Conservation (phyloP, 2,113 vertebrate genomes). For the Spheniscus mendiculus region DNA sequence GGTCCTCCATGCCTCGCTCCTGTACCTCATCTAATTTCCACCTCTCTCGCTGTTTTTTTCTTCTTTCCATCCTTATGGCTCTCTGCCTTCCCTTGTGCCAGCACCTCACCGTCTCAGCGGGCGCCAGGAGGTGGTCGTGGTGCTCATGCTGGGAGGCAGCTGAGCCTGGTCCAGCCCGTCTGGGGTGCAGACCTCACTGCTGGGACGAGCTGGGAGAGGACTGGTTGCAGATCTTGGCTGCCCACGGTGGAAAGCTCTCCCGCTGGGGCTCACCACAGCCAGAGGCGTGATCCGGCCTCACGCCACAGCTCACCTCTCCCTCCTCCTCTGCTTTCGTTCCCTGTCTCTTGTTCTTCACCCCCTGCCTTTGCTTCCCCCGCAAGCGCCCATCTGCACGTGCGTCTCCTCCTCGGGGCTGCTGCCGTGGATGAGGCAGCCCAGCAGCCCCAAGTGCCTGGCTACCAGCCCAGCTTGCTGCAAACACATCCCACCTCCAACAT, state of each 20-base stretch:
- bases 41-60: accelerated
- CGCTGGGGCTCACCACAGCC: neutral
- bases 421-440: neutral
- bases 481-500: neutral
- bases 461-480: neutral
- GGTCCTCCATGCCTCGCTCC: accelerated
- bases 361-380: neutral
- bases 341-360: neutral
- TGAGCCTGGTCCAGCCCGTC: accelerated
- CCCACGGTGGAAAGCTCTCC: neutral
- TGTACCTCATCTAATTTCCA: neutral
- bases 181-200: neutral
- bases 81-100: neutral
- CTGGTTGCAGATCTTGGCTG: neutral
- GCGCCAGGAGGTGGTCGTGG: neutral
- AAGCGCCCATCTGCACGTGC: accelerated
- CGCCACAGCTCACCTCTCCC: neutral
- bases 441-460: neutral
- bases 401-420: neutral
- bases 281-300: neutral
- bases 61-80: neutral
- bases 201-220: neutral
- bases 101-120: accelerated
- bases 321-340: neutral
- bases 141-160: neutral